These are phyloP conservation scores for Bembecia ichneumoniformis DNA, from an alignment of 2,888 invertebrate genomes.

Conservation along the genomic window DNA sequence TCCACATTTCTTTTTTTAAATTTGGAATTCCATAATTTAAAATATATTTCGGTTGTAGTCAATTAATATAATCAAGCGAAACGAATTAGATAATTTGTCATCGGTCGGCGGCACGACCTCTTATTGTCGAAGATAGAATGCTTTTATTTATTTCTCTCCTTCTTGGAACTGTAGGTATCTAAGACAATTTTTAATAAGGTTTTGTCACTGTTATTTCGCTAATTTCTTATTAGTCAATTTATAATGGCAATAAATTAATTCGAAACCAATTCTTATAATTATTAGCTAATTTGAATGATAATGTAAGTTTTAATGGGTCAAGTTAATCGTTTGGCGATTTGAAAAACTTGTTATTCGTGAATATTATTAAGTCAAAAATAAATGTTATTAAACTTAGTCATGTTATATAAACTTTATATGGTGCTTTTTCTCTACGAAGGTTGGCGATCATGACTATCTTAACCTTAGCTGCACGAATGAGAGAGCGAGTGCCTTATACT, in stretches of 20 bases:
- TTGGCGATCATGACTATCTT: too few relatives aligned
- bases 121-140: constrained; percentile 39
- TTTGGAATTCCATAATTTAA: constrained; percentile 2
- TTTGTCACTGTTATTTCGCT: constrained; percentile 34
- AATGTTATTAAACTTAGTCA: not conserved
- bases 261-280: constrained; percentile 1
- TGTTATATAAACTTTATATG: too few relatives aligned
- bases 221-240: constrained; percentile 10
- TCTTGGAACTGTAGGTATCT: constrained; percentile 33
- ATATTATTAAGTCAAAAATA: not conserved
- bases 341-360: not conserved
- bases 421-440: too few relatives aligned
- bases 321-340: not conserved
- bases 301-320: not conserved
- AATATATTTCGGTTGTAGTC: constrained; percentile 22
- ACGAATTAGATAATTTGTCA: constrained; percentile 66
- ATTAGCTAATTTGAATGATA: constrained; percentile 3
- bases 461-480: too few relatives aligned
- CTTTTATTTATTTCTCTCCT: constrained; percentile 40
- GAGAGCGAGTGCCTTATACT: too few relatives aligned
- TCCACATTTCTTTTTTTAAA: not conserved
- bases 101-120: constrained; percentile 26
- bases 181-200: constrained; percentile 16
- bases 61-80: constrained; percentile 57
- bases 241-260: not conserved